Evolutionary conservation across 2,113 vertebrate genomes (phyloP), one percentile per base, ranked within the genome.

Genomic region (Todiramphus chloris): DNA sequence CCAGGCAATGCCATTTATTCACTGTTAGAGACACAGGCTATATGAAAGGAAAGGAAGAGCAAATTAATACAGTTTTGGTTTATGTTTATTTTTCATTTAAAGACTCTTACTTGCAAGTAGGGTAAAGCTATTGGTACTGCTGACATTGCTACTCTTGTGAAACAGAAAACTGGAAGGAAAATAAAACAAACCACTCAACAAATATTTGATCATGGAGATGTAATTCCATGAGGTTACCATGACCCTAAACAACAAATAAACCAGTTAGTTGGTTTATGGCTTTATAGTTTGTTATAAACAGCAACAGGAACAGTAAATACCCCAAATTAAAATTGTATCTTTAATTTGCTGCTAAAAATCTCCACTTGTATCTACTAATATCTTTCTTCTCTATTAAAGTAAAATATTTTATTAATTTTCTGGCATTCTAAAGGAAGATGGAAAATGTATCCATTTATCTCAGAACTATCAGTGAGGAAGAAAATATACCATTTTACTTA

Each of bases 181-280:
- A 39, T 77, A 81, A 74, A 58, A 13, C 14, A 25, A 27, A 77
- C 2, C 63, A 74, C 76, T 93, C 67, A 79, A 87, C 88, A 97
- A 97, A 97, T 97, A 97, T 97, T 97, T 97, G 66, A 24, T 94
- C 56, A 60, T 44, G 59, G n/a, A 93, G 76, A 88, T 81, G 70
- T 63, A 84, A 92, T 69, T 96, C 81, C 76, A 0, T 78, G 63
- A 92, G 91, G 94, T 97, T 97, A 94, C 91, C 94, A 92, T 95
- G 97, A 95, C 92, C 91, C 84, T 58, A 90, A 95, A 95, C 64
- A 93, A 94, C 91, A 96, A 96, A 94, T 91, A 94, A 83, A 92
- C 35, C 33, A 48, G 89, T 35, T 77, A 51, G 24, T 17, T 83
- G 30, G 12, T 73, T 86, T 83, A 87, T 53, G 84, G 87, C 69